These are phyloP conservation scores for Aphrocallistes beatrix DNA, from an alignment of 37 sponge, comb jelly and placozoan species.

Conservation along the genomic window DNA sequence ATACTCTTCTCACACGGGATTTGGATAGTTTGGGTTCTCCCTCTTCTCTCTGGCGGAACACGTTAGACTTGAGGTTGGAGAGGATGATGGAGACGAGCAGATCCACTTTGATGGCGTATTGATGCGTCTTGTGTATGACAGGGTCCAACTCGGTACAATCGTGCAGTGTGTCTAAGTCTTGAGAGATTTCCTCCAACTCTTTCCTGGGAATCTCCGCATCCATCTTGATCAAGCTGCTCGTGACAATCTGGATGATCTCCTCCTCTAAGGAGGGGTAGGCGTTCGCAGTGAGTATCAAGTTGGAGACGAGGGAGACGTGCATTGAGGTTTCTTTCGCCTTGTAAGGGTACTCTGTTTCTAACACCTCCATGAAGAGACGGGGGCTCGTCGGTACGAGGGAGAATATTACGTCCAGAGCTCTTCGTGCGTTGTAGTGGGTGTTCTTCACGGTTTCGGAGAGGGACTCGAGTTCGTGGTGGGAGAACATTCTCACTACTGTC, in stretches of 20 bases:
- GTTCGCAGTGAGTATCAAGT: not conserved
- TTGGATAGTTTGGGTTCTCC: not conserved
- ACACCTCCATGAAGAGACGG: not conserved
- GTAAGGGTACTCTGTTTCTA: not conserved
- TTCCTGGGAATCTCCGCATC: not conserved
- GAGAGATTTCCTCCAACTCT: not conserved
- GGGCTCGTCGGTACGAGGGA: not conserved
- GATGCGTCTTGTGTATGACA: not conserved
- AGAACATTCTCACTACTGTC: not conserved
- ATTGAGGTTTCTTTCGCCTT: not conserved
- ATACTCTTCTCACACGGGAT: not conserved
- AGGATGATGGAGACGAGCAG: not conserved
- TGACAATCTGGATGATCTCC: not conserved
- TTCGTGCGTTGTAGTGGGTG: not conserved
- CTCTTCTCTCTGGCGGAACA: not conserved
- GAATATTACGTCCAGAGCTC: not conserved
- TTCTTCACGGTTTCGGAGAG: not conserved
- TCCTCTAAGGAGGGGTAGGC: not conserved
- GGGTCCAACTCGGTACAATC: not conserved
- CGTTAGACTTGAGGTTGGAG: not conserved
- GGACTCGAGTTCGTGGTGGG: not conserved
- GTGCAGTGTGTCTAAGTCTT: conserved; percentile 9
- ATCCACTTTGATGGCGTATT: not conserved
- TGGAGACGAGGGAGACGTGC: not conserved
- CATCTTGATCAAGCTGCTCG: not conserved